Evolutionary conservation across 2,888 invertebrate genomes (phyloP).

Genomic region (Tenthredo mesomela): DNA sequence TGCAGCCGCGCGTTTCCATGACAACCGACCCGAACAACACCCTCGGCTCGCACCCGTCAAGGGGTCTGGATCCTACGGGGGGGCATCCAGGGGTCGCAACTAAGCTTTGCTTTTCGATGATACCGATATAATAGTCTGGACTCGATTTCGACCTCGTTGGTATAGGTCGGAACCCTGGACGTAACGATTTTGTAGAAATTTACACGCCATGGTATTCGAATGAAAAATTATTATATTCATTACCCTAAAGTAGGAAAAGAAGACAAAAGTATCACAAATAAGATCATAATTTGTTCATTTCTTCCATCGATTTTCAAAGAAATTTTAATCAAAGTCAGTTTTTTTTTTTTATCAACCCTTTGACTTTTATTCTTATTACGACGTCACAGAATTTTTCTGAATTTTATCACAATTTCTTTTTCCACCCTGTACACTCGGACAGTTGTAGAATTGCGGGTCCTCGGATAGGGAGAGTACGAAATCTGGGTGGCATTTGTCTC

Average conservation of each 20-base stretch:
- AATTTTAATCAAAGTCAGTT: neutral
- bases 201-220: neutral
- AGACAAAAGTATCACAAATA: neutral
- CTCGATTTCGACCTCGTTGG: slow-evolving; percentile 23
- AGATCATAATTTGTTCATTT: neutral
- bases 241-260: neutral
- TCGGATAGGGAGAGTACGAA: neutral
- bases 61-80: slow-evolving; percentile 25
- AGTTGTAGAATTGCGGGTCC: neutral
- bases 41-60: slow-evolving; percentile 56
- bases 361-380: neutral
- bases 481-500: slow-evolving; percentile 17
- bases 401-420: neutral
- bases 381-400: neutral
- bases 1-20: slow-evolving; percentile 69
- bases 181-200: neutral
- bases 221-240: neutral
- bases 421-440: neutral
- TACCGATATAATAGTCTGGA: slow-evolving; percentile 59
- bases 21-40: slow-evolving; percentile 70
- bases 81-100: slow-evolving; percentile 63
- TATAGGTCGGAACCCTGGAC: slow-evolving; percentile 1
- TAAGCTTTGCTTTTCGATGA: slow-evolving; percentile 75
- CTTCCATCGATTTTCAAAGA: neutral
- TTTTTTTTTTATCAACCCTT: neutral